Base-by-base conservation (phyloP, 2,888 invertebrate species). In the Thecocarcelia acutangulata region DNA sequence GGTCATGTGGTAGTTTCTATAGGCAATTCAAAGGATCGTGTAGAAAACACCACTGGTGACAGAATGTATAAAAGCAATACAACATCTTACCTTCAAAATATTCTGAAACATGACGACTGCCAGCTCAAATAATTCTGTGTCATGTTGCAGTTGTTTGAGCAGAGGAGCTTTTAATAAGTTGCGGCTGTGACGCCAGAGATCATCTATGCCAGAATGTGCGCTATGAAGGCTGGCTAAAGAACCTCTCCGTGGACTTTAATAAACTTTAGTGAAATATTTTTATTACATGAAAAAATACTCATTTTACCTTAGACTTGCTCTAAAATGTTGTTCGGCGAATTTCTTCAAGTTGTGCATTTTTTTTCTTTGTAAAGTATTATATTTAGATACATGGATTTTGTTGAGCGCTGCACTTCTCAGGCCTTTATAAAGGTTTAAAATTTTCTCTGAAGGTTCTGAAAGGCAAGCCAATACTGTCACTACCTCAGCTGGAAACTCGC, bases 401-500 rank as follows among this genome's bases (percentile, higher is more conserved):
- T 24, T 91, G 6, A 76, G 52, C 2, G 92, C 84, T 73, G 90
- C 91, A 2, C 92, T 84, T 2, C 87, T 89, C 58, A 92, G 92
- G 5, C 93, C 93, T 85, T 93, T 94, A 86, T 94, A 94, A 2
- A 93, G 91, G 84, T 93, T 93, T 84, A 97, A 87, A 83, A 95
- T 93, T 83, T 93, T 92, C 69, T 90, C 90, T 0, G 95, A 93
- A 0, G 98, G 98, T 88, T 93, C 93, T 2, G 93, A 92, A 83
- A 97, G 91, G 0, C 96, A 95, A 5, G 98, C 97, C 83, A 98
- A 90, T 68, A 98, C 95, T 86, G 97, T 96, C 15, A 98, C 95
- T 87, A 94, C 94, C 87, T 97, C 97, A 0, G 96, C 95, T 0
- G 96, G 95, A 91, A 98, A 97, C 86, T 97, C 93, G 0, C 98